A percentile compares a stretch with the other conserved stretches of the same genome.
These are phyloP conservation scores for Orthosia gracilis DNA, from an alignment of 2,888 invertebrate genomes.

Conservation along the genomic window DNA sequence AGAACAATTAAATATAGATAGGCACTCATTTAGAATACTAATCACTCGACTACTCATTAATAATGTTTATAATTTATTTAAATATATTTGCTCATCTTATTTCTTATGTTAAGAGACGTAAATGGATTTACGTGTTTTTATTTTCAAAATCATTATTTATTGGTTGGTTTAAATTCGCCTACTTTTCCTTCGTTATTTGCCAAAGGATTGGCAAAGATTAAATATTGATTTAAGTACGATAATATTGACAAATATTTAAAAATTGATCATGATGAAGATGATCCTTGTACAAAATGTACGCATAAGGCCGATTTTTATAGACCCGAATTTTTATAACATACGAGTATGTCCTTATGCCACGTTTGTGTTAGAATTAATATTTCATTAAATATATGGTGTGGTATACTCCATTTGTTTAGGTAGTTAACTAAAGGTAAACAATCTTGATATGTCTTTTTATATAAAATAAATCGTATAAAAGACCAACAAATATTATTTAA, in stretches of 20 bases:
- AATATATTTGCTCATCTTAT: slow-evolving; percentile 27
- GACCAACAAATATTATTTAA: no score
- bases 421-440: no score
- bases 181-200: slow-evolving; percentile 9
- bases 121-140: background rate
- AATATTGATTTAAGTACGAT: no score
- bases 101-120: slow-evolving; percentile 11
- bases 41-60: slow-evolving; percentile 37
- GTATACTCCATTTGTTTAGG: no score
- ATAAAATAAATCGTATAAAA: no score
- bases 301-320: no score
- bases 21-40: slow-evolving; percentile 70
- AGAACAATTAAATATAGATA: slow-evolving; percentile 63
- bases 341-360: background rate
- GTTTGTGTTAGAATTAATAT: background rate
- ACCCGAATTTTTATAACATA: background rate
- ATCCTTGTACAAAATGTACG: background rate
- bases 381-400: no score
- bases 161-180: background rate
- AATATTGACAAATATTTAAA: no score
- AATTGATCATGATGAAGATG: no score
- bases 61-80: slow-evolving; percentile 15
- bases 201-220: background rate
- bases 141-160: background rate
- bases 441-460: no score